These are phyloP conservation scores for Erpetoichthys calabaricus DNA, from an alignment of 2,797 vertebrate species.

Conservation along the genomic window DNA sequence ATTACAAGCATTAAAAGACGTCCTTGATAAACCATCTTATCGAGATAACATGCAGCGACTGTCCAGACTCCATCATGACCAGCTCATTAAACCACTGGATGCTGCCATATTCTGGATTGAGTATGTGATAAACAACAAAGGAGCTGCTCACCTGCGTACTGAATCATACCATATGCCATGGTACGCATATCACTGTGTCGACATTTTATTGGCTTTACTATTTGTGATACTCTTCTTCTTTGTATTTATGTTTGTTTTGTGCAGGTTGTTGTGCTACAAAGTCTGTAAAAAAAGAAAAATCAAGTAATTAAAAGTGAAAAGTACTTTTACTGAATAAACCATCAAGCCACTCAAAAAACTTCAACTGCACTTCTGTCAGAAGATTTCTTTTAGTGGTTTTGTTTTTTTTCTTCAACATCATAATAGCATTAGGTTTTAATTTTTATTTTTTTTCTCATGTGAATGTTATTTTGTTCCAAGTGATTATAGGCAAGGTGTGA, in stretches of 20 bases:
- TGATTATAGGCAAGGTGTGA: too few species aligned
- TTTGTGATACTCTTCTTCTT: conserved; percentile 16
- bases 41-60: conserved; percentile 37
- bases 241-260: conserved; percentile 12
- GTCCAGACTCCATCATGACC: conserved; percentile 40
- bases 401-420: too few species aligned
- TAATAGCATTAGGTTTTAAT: too few species aligned
- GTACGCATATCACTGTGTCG: conserved; percentile 45
- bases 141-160: conserved; percentile 41
- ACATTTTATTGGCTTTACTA: conserved; percentile 31
- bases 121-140: conserved; percentile 47
- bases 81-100: conserved; percentile 32
- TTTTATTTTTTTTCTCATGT: too few species aligned
- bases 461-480: too few species aligned
- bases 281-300: conserved; percentile 34
- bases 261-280: conserved; percentile 29
- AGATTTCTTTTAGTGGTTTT: too few species aligned
- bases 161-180: conserved; percentile 47
- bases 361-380: too few species aligned
- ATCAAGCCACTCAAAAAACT: too few species aligned
- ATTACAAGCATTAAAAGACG: conserved; percentile 28
- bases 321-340: too few species aligned
- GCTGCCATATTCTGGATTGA: conserved; percentile 45
- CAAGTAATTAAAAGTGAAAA: too few species aligned
- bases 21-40: conserved; percentile 40